Percentiles rank a stretch among this genome's conserved stretches.
These are phyloP conservation scores for Esox niger DNA, from an alignment of 2,113 vertebrate genomes.

Conservation along the genomic window DNA sequence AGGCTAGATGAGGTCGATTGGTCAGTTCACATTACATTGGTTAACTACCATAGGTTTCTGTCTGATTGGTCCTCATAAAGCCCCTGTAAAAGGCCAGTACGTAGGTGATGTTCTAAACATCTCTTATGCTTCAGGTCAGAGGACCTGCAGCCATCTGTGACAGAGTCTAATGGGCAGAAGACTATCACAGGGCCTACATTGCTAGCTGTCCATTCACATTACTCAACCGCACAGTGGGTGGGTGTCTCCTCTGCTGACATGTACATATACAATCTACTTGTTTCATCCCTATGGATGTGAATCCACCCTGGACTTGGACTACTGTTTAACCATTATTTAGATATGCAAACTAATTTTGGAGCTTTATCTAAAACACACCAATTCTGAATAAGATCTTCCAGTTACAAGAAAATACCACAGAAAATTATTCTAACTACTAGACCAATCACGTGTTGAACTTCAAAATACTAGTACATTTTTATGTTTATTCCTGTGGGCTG, in stretches of 20 bases:
- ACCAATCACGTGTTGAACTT: no score
- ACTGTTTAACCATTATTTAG: no score
- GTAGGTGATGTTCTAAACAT: constrained; percentile 47
- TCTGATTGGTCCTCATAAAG: constrained; percentile 43
- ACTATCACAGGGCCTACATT: constrained; percentile 28
- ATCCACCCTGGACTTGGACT: no score
- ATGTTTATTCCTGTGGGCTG: no score
- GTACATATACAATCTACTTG: neutral
- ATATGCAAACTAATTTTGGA: no score
- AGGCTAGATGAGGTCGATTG: constrained; percentile 32
- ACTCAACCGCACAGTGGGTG: constrained; percentile 14
- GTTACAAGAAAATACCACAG: no score
- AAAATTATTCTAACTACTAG: no score
- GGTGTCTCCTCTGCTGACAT: neutral
- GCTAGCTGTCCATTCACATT: constrained; percentile 34
- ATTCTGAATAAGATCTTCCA: no score
- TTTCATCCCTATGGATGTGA: no score
- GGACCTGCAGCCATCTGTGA: constrained; percentile 39
- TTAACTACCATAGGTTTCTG: constrained; percentile 38
- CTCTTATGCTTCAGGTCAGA: constrained; percentile 38
- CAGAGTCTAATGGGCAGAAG: constrained; percentile 50
- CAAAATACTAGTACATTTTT: no score
- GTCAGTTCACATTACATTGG: constrained; percentile 45
- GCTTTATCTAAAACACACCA: no score
- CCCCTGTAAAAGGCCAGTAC: constrained; percentile 46